Percentiles rank a stretch among this genome's conserved stretches.
phyloP scores from a whole-genome alignment of 2,797 vertebrate species.

The Enteromius thamalakanensis region DNA sequence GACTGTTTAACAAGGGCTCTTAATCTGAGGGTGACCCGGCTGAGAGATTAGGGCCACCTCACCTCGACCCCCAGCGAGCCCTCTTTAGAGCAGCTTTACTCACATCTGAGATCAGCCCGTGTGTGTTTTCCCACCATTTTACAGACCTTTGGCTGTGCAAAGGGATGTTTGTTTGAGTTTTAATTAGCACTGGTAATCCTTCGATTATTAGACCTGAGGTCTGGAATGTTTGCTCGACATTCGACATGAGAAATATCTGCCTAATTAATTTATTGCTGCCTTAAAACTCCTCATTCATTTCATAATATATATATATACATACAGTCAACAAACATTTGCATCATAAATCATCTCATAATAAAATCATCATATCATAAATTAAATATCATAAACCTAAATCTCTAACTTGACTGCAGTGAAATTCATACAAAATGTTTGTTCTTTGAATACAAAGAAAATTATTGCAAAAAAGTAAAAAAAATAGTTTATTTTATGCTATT shows the following conservation, averaged over 20 bases:
- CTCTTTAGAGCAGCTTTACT: slow-evolving; percentile 29
- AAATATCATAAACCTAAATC: no score
- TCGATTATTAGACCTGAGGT: slow-evolving; percentile 82
- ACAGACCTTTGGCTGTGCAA: slow-evolving; percentile 72
- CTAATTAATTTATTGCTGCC: slow-evolving; percentile 9
- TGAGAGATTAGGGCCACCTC: slow-evolving; percentile 66
- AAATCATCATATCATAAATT: no score
- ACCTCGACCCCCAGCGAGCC: slow-evolving; percentile 69
- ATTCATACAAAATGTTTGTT: background rate
- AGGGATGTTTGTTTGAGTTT: slow-evolving; percentile 92
- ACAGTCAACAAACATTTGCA: no score
- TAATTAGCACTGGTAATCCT: slow-evolving; percentile 92
- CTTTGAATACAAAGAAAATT: background rate
- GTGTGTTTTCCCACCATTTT: slow-evolving; percentile 70
- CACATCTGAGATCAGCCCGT: slow-evolving; percentile 58
- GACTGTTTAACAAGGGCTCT: slow-evolving; percentile 32
- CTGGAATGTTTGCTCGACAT: slow-evolving; percentile 84
- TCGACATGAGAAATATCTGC: slow-evolving; percentile 68
- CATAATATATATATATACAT: background rate
- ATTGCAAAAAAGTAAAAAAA: no score
- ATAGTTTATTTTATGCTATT: background rate
- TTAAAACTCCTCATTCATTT: background rate
- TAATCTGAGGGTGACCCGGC: slow-evolving; percentile 59
- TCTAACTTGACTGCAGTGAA: background rate
- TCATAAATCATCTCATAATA: background rate